Conservation (phyloP, 2,113 vertebrate genomes). For the Collichthys lucidus region DNA sequence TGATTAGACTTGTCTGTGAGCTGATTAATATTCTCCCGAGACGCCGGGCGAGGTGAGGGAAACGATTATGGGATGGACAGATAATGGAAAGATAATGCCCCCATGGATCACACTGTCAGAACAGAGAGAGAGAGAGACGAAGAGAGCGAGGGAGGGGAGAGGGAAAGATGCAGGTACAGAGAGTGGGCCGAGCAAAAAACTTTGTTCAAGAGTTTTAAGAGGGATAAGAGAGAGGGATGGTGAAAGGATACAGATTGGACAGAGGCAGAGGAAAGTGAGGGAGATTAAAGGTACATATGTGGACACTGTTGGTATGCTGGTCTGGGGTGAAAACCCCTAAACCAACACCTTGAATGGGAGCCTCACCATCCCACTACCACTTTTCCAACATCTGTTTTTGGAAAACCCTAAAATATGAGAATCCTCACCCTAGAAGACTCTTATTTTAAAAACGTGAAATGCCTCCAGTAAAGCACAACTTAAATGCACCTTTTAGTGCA, state of each 20-base stretch:
- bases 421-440: neutral
- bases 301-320: too few relatives aligned
- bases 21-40: slow-evolving; percentile 79
- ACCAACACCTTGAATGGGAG: neutral
- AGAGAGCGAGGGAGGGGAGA: slow-evolving; percentile 17
- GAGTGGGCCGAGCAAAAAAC: slow-evolving; percentile 16
- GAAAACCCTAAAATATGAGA: neutral
- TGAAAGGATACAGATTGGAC: neutral
- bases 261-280: neutral
- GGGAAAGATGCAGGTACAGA: slow-evolving; percentile 42
- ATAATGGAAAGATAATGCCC: slow-evolving; percentile 82
- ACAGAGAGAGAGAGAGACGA: slow-evolving; percentile 38
- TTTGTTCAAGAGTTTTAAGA: slow-evolving; percentile 39
- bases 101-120: slow-evolving; percentile 81
- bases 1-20: slow-evolving; percentile 79
- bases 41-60: slow-evolving; percentile 69
- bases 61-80: slow-evolving; percentile 79
- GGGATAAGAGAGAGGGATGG: neutral
- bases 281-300: neutral
- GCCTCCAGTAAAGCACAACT: too few relatives aligned
- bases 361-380: neutral
- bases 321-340: neutral
- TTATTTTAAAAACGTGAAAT: neutral
- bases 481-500: neutral
- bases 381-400: neutral